A percentile compares a stretch with the other conserved stretches of the same genome.
phyloP scores from a whole-genome alignment of 1,140 invertebrate genomes.

The Oreohelix idahoensis region DNA sequence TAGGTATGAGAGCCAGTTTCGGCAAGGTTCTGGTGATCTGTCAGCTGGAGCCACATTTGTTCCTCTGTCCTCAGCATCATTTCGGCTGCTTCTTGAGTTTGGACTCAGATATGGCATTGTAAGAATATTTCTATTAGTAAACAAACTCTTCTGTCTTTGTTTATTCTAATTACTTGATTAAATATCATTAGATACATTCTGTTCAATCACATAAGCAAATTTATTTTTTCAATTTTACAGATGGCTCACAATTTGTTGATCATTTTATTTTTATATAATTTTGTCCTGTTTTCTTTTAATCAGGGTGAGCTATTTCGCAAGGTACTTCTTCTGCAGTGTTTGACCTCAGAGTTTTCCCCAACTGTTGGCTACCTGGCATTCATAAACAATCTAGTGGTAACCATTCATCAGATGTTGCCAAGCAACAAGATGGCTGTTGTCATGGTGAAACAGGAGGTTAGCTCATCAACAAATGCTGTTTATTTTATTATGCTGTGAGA shows the following conservation, averaged over 20 bases:
- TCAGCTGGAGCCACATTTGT: constrained; percentile 38
- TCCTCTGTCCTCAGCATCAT: constrained; percentile 60
- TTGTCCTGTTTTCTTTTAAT: constrained; percentile 24
- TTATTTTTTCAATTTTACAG: too few relatives aligned
- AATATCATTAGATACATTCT: too few relatives aligned
- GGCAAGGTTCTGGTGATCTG: constrained; percentile 40
- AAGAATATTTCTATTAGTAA: constrained; percentile 42
- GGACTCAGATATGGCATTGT: constrained; percentile 67
- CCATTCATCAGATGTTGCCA: constrained; percentile 57
- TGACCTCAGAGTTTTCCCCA: constrained; percentile 58
- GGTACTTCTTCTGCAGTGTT: constrained; percentile 59
- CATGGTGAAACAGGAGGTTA: constrained; percentile 62
- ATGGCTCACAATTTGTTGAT: too few relatives aligned
- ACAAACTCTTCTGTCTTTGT: background rate
- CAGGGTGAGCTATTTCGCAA: constrained; percentile 64
- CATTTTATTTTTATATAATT: too few relatives aligned
- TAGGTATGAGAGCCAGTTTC: constrained; percentile 62
- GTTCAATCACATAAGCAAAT: too few relatives aligned
- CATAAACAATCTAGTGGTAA: constrained; percentile 45
- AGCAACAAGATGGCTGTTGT: constrained; percentile 46
- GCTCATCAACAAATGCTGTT: background rate
- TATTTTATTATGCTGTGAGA: background rate
- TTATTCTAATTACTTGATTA: background rate
- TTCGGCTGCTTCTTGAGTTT: constrained; percentile 63
- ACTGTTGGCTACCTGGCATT: constrained; percentile 59